Conservation (phyloP, 2,797 vertebrate genomes). For the Sebastes paucispinis region DNA sequence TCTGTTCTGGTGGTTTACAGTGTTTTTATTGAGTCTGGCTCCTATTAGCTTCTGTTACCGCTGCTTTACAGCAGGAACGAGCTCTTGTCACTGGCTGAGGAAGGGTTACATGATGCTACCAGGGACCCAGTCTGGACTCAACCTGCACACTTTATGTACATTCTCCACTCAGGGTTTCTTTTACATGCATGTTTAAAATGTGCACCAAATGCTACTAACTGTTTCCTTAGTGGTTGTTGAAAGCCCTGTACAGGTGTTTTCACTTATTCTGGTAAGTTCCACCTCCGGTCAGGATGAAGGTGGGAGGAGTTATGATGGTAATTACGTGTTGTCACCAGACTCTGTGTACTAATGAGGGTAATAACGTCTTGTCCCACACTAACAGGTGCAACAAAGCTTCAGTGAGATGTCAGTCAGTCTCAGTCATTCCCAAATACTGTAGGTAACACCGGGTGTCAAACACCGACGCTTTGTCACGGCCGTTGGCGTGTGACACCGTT, state of each 20-base stretch:
- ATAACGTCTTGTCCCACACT: not conserved
- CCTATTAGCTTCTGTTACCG: not conserved
- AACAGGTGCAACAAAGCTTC: not conserved
- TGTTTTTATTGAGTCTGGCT: conserved; percentile 27
- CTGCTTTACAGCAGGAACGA: not conserved
- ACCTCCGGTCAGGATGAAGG: not conserved
- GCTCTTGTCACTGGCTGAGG: not conserved
- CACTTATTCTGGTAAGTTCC: not conserved
- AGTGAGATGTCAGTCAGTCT: not conserved
- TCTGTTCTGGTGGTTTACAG: not conserved
- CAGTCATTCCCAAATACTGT: no score
- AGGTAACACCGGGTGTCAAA: no score
- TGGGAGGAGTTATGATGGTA: not conserved
- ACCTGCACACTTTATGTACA: not conserved
- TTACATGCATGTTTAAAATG: not conserved
- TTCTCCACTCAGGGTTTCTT: not conserved
- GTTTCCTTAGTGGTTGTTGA: not conserved
- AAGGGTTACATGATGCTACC: not conserved
- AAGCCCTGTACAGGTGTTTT: not conserved
- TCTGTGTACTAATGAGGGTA: not conserved
- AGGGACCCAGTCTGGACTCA: not conserved
- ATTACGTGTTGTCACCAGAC: not conserved
- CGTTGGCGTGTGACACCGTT: no score
- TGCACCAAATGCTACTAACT: not conserved
- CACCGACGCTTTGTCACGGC: no score